Evolutionary conservation across 2,113 vertebrate species (phyloP).

Genomic region (Ptychochromis oligacanthus): DNA sequence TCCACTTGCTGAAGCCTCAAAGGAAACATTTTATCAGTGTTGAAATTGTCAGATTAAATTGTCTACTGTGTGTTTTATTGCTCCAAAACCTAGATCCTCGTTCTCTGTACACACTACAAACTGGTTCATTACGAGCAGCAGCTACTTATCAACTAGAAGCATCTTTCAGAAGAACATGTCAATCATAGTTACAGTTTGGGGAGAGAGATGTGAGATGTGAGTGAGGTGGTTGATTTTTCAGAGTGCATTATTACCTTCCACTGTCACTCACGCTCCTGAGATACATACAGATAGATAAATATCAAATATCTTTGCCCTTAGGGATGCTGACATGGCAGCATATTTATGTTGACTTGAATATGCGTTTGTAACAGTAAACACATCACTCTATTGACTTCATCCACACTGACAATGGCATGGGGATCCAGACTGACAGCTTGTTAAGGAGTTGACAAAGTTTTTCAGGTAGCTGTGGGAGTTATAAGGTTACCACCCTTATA

Average conservation of each 20-base stretch:
- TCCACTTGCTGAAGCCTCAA: neutral
- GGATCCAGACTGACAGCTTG: constrained; percentile 2
- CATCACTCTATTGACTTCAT: constrained; percentile 17
- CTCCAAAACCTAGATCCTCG: constrained; percentile 19
- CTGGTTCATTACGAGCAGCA: constrained; percentile 37
- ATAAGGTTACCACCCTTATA: neutral
- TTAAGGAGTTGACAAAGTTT: neutral
- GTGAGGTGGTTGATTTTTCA: constrained; percentile 35
- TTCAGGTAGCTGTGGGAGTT: neutral
- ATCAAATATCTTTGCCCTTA: constrained; percentile 19
- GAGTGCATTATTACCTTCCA: constrained; percentile 33
- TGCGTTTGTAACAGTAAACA: constrained; percentile 7
- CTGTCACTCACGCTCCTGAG: constrained; percentile 33
- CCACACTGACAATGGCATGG: neutral
- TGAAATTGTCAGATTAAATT: constrained; percentile 9
- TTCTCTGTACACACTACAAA: neutral
- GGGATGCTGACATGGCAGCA: constrained; percentile 29
- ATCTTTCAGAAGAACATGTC: constrained; percentile 50
- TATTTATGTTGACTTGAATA: constrained; percentile 43
- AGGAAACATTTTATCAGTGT: neutral
- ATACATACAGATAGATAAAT: constrained; percentile 39
- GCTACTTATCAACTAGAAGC: constrained; percentile 45
- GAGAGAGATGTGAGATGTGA: constrained; percentile 4
- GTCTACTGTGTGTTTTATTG: constrained; percentile 10
- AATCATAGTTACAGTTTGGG: constrained; percentile 36